Base-by-base conservation (phyloP, 1,140 invertebrate species). In the Euglossa dilemma region DNA sequence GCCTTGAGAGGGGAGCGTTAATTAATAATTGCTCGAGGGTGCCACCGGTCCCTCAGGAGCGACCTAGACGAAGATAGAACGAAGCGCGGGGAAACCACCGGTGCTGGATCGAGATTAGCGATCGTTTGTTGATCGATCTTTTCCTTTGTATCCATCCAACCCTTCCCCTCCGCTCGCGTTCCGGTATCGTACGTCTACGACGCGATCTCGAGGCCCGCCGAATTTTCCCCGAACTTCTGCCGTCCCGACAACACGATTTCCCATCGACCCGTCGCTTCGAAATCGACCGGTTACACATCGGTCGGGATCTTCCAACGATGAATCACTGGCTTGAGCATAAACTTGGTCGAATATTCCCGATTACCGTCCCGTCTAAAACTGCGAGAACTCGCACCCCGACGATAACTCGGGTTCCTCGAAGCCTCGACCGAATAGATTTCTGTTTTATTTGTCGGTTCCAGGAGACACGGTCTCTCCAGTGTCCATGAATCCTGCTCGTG, bases 11-110 rank as follows among this genome's bases (percentile, higher is more conserved):
- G 91, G 92, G 91, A 92, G 93, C 92, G 93, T 94, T 94, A 93
- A 94, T 94, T 94, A 93, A 93, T 93, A 93, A 94, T 94, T 93
- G 93, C 92, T 91, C 76, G 88, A 91, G 91, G 91, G 92, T 92
- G 89, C 85, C 85, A 90, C 80, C 78, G 81, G 85, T 84, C 88
- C 87, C 88, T 85, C 85, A 77, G 88, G 90, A 87, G 87, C 82
- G 81, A 84, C 72, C 89, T 63, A 78, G 81, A 87, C 85, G 83
- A 80, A 83, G 50, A 45, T 28, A 25, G 75, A 64, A 36, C 66
- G 79, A 73, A 71, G 81, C 74, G 50, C 54, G 75, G 80, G 66
- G 77, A 73, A 79, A 85, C 80, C 63, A 54, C 73, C 20, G n/a
- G 6, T 56, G 1, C 16, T 45, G 56, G 83, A 57, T 85, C 54